A percentile compares a stretch with the other conserved stretches of the same genome.
Evolutionary conservation across 2,113 vertebrate genomes (phyloP).

Genomic region (Daubentonia madagascariensis): DNA sequence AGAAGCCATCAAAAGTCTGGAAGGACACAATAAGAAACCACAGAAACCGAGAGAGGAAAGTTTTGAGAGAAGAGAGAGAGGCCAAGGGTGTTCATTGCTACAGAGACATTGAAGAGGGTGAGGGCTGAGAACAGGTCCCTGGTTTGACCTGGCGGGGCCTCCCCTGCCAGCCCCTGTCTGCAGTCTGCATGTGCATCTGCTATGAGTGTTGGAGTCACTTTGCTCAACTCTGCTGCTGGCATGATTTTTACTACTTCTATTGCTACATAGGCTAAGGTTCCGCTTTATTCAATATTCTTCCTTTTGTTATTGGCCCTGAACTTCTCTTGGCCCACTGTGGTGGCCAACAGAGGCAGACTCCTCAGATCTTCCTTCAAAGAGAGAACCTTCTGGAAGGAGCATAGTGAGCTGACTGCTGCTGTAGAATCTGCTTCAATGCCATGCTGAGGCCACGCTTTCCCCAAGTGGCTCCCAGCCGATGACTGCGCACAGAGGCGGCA

Average conservation of each 20-base stretch:
- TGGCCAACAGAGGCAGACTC: not conserved
- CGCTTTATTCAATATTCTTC: not conserved
- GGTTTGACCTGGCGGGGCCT: not conserved
- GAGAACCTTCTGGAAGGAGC: not conserved
- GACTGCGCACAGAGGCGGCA: not conserved
- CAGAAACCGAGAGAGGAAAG: not conserved
- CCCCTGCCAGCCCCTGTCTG: not conserved
- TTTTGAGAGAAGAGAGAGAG: not conserved
- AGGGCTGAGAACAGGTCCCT: not conserved
- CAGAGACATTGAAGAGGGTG: not conserved
- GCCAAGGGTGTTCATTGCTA: not conserved
- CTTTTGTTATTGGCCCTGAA: not conserved
- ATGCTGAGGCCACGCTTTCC: not conserved
- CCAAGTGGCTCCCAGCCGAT: not conserved
- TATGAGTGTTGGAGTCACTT: not conserved
- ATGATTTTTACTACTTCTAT: not conserved
- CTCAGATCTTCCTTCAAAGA: not conserved
- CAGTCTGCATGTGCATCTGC: not conserved
- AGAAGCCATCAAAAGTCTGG: not conserved
- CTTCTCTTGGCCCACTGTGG: not conserved
- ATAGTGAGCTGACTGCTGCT: not conserved
- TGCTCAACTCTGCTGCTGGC: not conserved
- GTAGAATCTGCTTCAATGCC: not conserved
- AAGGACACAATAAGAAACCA: not conserved
- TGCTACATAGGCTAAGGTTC: not conserved